These are phyloP conservation scores for Polyommatus icarus DNA, from an alignment of 2,888 invertebrate species.

Conservation along the genomic window DNA sequence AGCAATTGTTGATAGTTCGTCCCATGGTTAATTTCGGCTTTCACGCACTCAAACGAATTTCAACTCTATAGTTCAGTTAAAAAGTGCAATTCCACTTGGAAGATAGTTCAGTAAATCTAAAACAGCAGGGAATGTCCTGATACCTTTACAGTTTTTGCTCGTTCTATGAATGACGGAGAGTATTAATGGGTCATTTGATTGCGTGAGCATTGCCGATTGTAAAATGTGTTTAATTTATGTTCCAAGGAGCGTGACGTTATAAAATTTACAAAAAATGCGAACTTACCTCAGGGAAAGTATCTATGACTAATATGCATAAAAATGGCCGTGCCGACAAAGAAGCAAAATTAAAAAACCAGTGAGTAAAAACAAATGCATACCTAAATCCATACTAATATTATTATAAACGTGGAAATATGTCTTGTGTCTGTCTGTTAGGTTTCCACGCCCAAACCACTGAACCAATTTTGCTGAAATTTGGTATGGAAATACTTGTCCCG, in stretches of 20 bases:
- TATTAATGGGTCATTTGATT: conserved; percentile 48
- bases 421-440: too few relatives aligned
- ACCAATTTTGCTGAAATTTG: too few relatives aligned
- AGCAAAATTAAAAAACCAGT: background rate
- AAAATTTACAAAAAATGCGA: conserved; percentile 12
- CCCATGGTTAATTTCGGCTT: conserved; percentile 48
- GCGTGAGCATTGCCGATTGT: conserved; percentile 19
- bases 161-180: conserved; percentile 69
- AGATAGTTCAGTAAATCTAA: conserved; percentile 51
- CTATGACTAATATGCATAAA: background rate
- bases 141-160: conserved; percentile 55
- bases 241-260: background rate
- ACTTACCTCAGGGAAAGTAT: conserved; percentile 3
- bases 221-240: background rate
- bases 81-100: conserved; percentile 35
- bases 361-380: too few relatives aligned
- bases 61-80: conserved; percentile 36
- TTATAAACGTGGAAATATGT: too few relatives aligned
- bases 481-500: too few relatives aligned
- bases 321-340: background rate
- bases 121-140: conserved; percentile 49
- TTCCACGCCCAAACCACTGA: too few relatives aligned
- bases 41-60: conserved; percentile 35
- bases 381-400: too few relatives aligned
- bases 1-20: conserved; percentile 61